Percentiles rank a stretch among this genome's conserved stretches.
Evolutionary conservation across 2,888 invertebrate genomes (phyloP).

Genomic region (Lasioglossum malachurum): DNA sequence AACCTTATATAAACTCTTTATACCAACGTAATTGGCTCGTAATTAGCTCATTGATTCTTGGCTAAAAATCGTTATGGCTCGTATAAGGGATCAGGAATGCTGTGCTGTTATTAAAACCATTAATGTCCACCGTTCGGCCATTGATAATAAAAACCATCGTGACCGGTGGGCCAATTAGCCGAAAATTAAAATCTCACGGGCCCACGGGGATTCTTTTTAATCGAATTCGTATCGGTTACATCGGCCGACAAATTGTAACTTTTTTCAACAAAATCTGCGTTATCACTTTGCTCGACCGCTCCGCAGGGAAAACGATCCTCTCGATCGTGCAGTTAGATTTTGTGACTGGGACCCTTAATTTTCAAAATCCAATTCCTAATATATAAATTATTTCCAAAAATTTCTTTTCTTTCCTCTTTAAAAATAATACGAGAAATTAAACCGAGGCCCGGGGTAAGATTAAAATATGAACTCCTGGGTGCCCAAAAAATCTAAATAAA

Average conservation of each 20-base stretch:
- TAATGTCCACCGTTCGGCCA: not conserved
- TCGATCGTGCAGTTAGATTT: not conserved
- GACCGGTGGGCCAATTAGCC: not conserved
- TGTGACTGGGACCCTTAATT: not conserved
- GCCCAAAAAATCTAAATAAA: too few species aligned
- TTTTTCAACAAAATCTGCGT: not conserved
- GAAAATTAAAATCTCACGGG: not conserved
- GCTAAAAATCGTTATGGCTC: not conserved
- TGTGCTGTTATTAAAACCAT: slow-evolving; percentile 2
- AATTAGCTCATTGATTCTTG: not conserved
- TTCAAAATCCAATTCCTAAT: not conserved
- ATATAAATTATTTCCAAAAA: too few species aligned
- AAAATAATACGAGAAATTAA: too few species aligned
- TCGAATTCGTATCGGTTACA: not conserved
- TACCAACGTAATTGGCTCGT: not conserved
- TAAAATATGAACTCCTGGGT: too few species aligned
- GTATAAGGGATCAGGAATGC: not conserved
- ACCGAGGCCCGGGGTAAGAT: too few species aligned
- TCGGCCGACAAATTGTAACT: not conserved
- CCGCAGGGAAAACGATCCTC: not conserved
- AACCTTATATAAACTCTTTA: not conserved
- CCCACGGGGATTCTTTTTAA: not conserved
- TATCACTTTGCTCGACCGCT: not conserved
- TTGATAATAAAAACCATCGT: not conserved
- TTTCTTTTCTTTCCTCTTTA: too few species aligned